These are phyloP conservation scores for Epinephelus moara DNA, from an alignment of 2,113 vertebrate genomes.

Conservation along the genomic window DNA sequence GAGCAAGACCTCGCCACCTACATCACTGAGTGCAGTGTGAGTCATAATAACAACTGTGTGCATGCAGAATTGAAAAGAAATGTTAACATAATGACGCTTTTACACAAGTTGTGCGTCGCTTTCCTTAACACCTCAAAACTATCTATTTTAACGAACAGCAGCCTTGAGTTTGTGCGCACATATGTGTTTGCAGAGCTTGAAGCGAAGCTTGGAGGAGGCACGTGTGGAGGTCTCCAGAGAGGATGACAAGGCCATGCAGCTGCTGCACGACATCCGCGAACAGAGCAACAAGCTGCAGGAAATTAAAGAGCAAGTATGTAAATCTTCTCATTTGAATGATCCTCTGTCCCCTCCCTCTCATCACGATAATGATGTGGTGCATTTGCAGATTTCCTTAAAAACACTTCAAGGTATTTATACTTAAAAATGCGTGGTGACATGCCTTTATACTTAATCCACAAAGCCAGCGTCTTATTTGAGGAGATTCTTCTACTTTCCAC, in stretches of 20 bases:
- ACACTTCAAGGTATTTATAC: slow-evolving; percentile 41
- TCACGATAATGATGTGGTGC: slow-evolving; percentile 32
- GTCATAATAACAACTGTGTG: slow-evolving; percentile 66
- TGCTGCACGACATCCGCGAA: slow-evolving; percentile 98
- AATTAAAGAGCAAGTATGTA: slow-evolving; percentile 97
- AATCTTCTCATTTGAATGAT: slow-evolving; percentile 30
- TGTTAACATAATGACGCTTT: not conserved
- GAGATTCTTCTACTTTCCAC: not conserved
- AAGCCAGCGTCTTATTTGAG: not conserved
- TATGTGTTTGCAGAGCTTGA: slow-evolving; percentile 91
- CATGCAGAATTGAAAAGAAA: not conserved
- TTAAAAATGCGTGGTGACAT: not conserved
- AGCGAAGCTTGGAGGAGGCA: slow-evolving; percentile 98
- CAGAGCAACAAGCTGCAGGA: slow-evolving; percentile 99
- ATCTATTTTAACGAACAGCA: not conserved
- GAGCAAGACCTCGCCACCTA: slow-evolving; percentile 99
- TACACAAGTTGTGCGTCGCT: not conserved
- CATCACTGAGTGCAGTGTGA: slow-evolving; percentile 99
- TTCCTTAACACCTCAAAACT: not conserved
- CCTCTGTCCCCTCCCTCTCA: slow-evolving; percentile 13
- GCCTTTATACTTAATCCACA: not conserved
- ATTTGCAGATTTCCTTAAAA: slow-evolving; percentile 20
- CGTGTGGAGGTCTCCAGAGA: slow-evolving; percentile 98
- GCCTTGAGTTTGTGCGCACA: slow-evolving; percentile 29
- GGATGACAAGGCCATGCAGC: slow-evolving; percentile 98